Base-by-base conservation (phyloP, 2,797 vertebrate genomes). In the Paramormyrops hopkinsi region DNA sequence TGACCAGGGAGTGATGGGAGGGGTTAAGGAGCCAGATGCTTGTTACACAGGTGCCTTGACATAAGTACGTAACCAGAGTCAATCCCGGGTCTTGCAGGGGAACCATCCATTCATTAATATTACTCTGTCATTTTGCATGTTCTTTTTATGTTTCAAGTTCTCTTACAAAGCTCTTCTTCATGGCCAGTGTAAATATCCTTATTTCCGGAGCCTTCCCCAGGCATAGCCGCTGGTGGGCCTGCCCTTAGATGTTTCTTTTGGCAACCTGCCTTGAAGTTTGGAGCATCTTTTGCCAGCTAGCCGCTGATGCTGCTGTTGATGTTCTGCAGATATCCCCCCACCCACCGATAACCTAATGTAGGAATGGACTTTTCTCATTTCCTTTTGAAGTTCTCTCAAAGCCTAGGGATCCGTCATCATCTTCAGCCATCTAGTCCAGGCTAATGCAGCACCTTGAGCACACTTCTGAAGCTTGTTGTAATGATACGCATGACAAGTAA, bases 1-100 rank as follows among this genome's bases (percentile, higher is more conserved):
- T 88, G 89, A 92, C 92, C 91, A 91, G 91, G 19, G 19, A 17
- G 19, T 9, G 82, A 33, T 25, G 22, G 51, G 48, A 1, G 65
- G 33, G 29, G 4, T 4, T 8, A 29, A 17, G 17, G 33, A 89
- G 87, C 69, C 86, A 90, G 88, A 90, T 41, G 91, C 92, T 91
- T 92, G 93, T 95, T 94, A 90, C 95, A 93, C 94, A 96, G 95
- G 95, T 95, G 94, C 93, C 93, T 93, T 91, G 91, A 90, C 76
- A 91, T 92, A 62, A 90, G 91, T 17, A 87, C 89, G 89, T 90
- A 93, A 90, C 91, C 89, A 86, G 91, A 94, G 90, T 89, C 89
- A 8, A 54, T 89, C 87, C 86, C 56, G 65, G 62, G 86, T 79
- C 90, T 90, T 41, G 83, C 48, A 92, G 90, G 91, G 92, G 92